Evolutionary conservation across 2,888 invertebrate genomes (phyloP).

Genomic region (Agriopis aurantiaria): DNA sequence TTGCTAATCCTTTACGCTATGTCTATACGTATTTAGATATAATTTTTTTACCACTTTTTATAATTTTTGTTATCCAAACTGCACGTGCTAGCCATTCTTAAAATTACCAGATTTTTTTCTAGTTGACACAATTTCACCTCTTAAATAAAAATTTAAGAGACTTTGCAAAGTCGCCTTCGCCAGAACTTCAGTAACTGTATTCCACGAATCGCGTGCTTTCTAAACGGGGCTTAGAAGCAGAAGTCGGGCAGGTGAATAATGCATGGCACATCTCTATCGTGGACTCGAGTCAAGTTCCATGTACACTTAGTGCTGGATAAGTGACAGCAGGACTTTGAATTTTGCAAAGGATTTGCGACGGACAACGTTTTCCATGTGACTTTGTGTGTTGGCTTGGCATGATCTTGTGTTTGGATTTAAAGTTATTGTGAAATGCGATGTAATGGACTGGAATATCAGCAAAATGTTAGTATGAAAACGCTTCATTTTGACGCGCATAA

Average conservation of each 20-base stretch:
- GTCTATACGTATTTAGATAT: no score
- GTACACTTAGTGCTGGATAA: constrained; percentile 41
- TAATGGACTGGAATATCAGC: neutral
- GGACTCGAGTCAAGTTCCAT: constrained; percentile 40
- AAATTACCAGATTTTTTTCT: no score
- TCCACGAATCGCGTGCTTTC: constrained; percentile 39
- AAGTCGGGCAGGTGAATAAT: constrained; percentile 53
- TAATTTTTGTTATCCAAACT: no score
- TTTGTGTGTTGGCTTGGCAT: constrained; percentile 11
- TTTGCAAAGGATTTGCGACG: constrained; percentile 21
- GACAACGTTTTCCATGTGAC: constrained; percentile 20
- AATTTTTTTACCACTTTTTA: no score
- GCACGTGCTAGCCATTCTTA: no score
- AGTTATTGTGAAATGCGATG: constrained; percentile 12
- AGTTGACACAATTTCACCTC: no score
- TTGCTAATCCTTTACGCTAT: no score
- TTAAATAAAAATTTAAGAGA: no score
- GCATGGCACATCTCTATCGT: constrained; percentile 46
- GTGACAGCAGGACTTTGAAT: constrained; percentile 36
- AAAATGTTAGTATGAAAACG: neutral
- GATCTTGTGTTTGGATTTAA: constrained; percentile 15
- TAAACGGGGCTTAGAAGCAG: constrained; percentile 46
- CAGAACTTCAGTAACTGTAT: neutral
- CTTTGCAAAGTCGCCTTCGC: no score
- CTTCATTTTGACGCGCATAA: no score